phyloP scores from a whole-genome alignment of 64 coral and sea anemone genomes.

The Stylophora pistillata region DNA sequence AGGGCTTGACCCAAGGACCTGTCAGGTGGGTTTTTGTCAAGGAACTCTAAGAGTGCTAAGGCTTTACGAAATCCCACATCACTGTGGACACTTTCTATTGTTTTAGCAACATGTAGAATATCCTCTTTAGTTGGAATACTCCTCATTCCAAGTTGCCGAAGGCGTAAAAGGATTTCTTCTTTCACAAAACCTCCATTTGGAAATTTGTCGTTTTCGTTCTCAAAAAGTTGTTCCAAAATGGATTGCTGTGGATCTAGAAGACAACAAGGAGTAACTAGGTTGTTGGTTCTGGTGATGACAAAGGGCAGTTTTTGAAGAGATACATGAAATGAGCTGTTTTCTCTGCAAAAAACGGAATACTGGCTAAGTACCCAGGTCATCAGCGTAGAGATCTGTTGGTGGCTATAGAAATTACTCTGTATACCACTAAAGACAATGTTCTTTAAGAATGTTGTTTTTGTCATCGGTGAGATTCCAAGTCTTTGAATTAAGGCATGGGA shows the following conservation, averaged over 20 bases:
- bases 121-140: slow-evolving; percentile 14
- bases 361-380: slow-evolving; percentile 75
- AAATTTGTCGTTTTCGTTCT: slow-evolving; percentile 49
- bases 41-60: slow-evolving; percentile 27
- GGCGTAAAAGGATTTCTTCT: slow-evolving; percentile 36
- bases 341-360: slow-evolving; percentile 25
- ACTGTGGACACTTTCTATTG: background rate
- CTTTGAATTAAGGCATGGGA: slow-evolving; percentile 31
- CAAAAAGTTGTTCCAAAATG: slow-evolving; percentile 65
- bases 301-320: slow-evolving; percentile 47
- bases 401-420: slow-evolving; percentile 28
- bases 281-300: slow-evolving; percentile 34
- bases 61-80: slow-evolving; percentile 29
- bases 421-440: slow-evolving; percentile 35
- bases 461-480: slow-evolving; percentile 17
- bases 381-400: slow-evolving; percentile 33
- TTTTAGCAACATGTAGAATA: slow-evolving; percentile 37
- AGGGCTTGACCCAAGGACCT: background rate
- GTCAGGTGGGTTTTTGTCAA: slow-evolving; percentile 1
- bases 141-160: slow-evolving; percentile 59
- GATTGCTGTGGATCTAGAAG: slow-evolving; percentile 59
- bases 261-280: slow-evolving; percentile 35
- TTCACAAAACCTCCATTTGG: slow-evolving; percentile 40
- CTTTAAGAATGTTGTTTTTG: slow-evolving; percentile 37
- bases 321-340: slow-evolving; percentile 16